Evolutionary conservation across 2,888 invertebrate genomes (phyloP), one percentile per base, ranked within the genome.

Genomic region (Anthophora plumipes): DNA sequence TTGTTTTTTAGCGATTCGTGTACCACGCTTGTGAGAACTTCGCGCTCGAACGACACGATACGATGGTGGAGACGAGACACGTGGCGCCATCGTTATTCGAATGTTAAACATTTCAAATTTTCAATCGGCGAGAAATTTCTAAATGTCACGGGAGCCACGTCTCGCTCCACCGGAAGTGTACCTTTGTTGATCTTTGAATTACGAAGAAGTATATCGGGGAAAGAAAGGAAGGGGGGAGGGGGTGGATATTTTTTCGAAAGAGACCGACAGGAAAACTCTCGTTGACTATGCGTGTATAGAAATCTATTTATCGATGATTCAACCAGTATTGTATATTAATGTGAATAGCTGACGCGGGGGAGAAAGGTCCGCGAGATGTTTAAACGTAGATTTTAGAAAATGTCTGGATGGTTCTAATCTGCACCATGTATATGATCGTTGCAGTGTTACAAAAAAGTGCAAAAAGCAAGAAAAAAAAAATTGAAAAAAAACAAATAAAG

Each of bases 271-370:
- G 37, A 68, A 46, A 68, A 1, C 68, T 64, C 41, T 79, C 83
- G 79, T 80, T 80, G 31, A 76, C 52, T 54, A 70, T 80, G 60
- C 55, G 25, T 83, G 59, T 71, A 68, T 82, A 85, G 68, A 81
- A 48, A 81, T 68, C 68, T 39, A 68, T 61, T 85, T 57, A 69
- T 78, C 73, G 75, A 75, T 73, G 78, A 41, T 87, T 71, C 76
- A 43, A 69, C 57, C 60, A 74, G 60, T 73, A 77, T 64, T 87
- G 87, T 86, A 86, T 75, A 85, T 86, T 88, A 83, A 86, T 86
- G 86, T 88, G 83, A 86, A 86, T 86, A 86, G 87, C 46, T 57
- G 20, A 31, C 43, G 43, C 50, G 59, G 55, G 59, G 55, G 50
- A 50, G 57, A 76, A 41, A 64, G 12, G 43, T 14, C 61, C 64